These are phyloP conservation scores for Hyposoter didymator DNA, from an alignment of 2,888 invertebrate species.

Conservation along the genomic window DNA sequence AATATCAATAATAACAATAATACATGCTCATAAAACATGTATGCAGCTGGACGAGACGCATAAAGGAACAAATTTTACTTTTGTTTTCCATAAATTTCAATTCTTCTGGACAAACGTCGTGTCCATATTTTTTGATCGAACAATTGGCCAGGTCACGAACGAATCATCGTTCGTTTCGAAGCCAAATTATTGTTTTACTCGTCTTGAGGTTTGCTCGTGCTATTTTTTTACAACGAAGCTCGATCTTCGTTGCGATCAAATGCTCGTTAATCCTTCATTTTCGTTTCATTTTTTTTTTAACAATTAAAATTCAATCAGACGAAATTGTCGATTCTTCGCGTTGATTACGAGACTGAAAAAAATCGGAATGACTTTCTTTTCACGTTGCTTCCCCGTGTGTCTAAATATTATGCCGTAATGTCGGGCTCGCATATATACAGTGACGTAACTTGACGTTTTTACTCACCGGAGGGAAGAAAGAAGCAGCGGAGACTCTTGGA, in stretches of 20 bases:
- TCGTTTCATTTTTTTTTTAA: background rate
- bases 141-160: background rate
- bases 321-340: background rate
- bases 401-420: slow-evolving; percentile 73
- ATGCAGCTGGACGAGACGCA: slow-evolving; percentile 23
- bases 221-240: background rate
- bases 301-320: background rate
- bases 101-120: slow-evolving; percentile 3
- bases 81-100: slow-evolving; percentile 9
- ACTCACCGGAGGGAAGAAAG: slow-evolving; percentile 18
- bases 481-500: background rate
- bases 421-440: slow-evolving; percentile 64
- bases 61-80: slow-evolving; percentile 4
- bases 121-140: slow-evolving; percentile 6
- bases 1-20: slow-evolving; percentile 21
- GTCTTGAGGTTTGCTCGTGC: background rate
- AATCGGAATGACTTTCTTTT: slow-evolving; percentile 52
- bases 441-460: slow-evolving; percentile 68
- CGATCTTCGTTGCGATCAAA: background rate
- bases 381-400: slow-evolving; percentile 55
- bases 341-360: slow-evolving; percentile 1
- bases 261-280: background rate
- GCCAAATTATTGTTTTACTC: background rate
- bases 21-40: slow-evolving; percentile 21
- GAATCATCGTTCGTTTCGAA: background rate